These are phyloP conservation scores for Capromys pilorides DNA, from an alignment of 2,797 vertebrate genomes.

Conservation along the genomic window DNA sequence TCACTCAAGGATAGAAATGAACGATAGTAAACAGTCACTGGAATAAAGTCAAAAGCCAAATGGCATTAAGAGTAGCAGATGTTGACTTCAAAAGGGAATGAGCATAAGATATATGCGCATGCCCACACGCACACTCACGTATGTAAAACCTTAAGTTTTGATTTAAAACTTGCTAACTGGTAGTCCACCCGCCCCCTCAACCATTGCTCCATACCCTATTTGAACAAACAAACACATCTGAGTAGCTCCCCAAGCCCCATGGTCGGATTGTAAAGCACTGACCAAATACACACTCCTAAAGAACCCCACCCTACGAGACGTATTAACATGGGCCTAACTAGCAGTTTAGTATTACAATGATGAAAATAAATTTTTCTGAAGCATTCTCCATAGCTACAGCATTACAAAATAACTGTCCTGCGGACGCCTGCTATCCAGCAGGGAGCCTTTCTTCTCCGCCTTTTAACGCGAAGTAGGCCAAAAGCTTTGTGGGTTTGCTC, in stretches of 20 bases:
- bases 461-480: constrained; percentile 83
- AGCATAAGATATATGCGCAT: neutral
- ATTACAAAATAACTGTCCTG: constrained; percentile 7
- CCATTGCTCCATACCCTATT: neutral
- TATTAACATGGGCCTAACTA: no score
- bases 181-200: neutral
- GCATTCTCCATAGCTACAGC: neutral
- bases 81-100: neutral
- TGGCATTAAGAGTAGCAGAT: neutral
- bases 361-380: neutral
- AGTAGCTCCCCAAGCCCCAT: neutral
- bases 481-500: constrained; percentile 85
- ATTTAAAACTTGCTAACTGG: neutral
- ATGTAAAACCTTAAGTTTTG: neutral
- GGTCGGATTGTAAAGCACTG: neutral
- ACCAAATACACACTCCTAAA: neutral
- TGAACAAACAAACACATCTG: no score
- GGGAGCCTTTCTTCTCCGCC: constrained; percentile 84
- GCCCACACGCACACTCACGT: no score
- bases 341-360: accelerated
- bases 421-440: constrained; percentile 6
- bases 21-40: neutral
- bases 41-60: neutral
- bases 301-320: neutral
- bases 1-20: neutral